A percentile compares a stretch with the other conserved stretches of the same genome.
These are phyloP conservation scores for Xiphorhynchus elegans DNA, from an alignment of 2,113 vertebrate genomes.

Conservation along the genomic window DNA sequence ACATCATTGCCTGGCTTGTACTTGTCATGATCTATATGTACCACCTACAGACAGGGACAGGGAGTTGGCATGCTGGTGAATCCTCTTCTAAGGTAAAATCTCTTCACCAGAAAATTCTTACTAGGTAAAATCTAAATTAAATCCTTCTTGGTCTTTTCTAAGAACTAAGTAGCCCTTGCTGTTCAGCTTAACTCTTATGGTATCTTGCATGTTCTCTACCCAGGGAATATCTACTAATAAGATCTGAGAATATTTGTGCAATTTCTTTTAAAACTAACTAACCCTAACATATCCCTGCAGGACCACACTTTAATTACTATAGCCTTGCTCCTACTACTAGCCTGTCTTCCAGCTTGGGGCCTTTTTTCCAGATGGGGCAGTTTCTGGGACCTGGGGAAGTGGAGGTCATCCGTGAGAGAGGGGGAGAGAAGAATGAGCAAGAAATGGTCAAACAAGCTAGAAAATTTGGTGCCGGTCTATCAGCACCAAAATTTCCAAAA, in stretches of 20 bases:
- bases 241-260: not conserved
- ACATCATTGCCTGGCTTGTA: not conserved
- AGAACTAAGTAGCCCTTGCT: not conserved
- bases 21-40: not conserved
- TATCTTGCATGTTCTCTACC: not conserved
- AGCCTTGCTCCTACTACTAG: not conserved
- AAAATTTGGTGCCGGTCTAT: not conserved
- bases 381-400: not conserved
- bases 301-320: conserved; percentile 8
- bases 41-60: not conserved
- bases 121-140: not conserved
- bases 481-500: not conserved
- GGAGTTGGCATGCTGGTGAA: not conserved
- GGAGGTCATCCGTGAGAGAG: fast-evolving
- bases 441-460: not conserved
- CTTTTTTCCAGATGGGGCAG: not conserved
- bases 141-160: not conserved
- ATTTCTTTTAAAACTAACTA: conserved; percentile 42
- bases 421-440: not conserved
- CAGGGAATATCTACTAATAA: conserved; percentile 16
- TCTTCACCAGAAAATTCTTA: not conserved
- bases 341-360: not conserved
- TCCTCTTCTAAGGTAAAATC: not conserved
- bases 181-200: conserved; percentile 1
- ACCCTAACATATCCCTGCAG: not conserved